Percentiles rank a stretch among this genome's conserved stretches.
Conservation (phyloP, 2,888 invertebrate genomes). For the Elysia crispata region DNA sequence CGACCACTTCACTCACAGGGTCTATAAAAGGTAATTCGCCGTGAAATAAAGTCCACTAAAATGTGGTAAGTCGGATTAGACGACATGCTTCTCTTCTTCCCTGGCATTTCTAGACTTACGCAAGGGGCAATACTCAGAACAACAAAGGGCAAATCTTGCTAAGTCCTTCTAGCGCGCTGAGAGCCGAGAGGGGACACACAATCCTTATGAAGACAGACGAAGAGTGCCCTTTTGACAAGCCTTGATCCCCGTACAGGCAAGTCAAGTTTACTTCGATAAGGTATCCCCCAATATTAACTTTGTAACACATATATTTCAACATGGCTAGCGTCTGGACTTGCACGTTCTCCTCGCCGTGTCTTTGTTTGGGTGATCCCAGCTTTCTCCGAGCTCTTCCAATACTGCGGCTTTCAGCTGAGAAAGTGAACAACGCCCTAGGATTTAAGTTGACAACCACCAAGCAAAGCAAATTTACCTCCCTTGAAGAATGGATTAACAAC, state of each 20-base stretch:
- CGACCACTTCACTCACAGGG: not conserved
- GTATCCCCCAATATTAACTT: conserved; percentile 25
- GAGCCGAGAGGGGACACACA: not conserved
- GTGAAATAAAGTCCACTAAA: conserved; percentile 28
- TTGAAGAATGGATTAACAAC: too few relatives aligned
- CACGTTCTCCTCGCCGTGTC: not conserved
- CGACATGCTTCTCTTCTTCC: not conserved
- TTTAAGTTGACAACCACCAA: too few relatives aligned
- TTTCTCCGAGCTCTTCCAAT: too few relatives aligned
- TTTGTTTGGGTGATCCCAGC: too few relatives aligned
- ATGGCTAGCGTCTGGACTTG: not conserved
- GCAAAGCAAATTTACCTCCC: too few relatives aligned
- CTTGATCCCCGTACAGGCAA: not conserved
- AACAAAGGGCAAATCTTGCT: not conserved
- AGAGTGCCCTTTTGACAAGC: conserved; percentile 13
- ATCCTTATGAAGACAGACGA: not conserved
- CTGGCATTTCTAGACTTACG: conserved; percentile 5
- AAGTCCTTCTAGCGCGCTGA: not conserved
- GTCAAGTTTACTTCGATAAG: conserved; percentile 11
- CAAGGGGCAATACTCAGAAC: not conserved
- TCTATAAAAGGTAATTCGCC: conserved; percentile 26
- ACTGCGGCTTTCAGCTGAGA: too few relatives aligned
- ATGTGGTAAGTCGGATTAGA: conserved; percentile 28
- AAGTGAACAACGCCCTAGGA: too few relatives aligned
- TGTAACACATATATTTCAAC: conserved; percentile 21